Conservation (phyloP, 2,113 vertebrate genomes). For the Percopsis transmontana region DNA sequence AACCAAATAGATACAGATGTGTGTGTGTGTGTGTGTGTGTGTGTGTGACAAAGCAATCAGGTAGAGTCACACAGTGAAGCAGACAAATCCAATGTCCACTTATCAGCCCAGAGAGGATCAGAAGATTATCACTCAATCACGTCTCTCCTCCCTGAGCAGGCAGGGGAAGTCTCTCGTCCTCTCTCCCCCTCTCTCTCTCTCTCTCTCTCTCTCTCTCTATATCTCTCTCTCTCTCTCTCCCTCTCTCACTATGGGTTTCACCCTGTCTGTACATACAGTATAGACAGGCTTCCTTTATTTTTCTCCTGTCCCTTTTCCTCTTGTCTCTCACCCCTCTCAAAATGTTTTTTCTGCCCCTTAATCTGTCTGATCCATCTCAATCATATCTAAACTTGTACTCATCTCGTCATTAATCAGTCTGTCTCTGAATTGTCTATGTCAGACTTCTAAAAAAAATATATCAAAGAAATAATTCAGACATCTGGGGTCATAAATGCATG, state of each 20-base stretch:
- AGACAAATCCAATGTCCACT: constrained; percentile 72
- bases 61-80: constrained; percentile 41
- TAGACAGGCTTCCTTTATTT: not conserved
- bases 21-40: constrained; percentile 20
- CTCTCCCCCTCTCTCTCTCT: constrained; percentile 17
- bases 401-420: not conserved
- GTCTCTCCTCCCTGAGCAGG: constrained; percentile 32
- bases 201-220: constrained; percentile 1
- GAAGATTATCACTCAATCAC: constrained; percentile 73
- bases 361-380: not conserved
- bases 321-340: not conserved
- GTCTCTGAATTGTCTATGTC: not conserved
- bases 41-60: constrained; percentile 33
- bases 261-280: no score
- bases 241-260: not conserved
- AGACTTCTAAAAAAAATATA: no score
- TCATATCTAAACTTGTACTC: not conserved
- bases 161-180: constrained; percentile 47
- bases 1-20: not conserved
- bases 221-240: constrained; percentile 1
- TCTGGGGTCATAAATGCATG: not conserved
- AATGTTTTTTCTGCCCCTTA: not conserved
- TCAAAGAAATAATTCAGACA: not conserved
- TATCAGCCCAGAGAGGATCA: constrained; percentile 74
- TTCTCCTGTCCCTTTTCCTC: not conserved